phyloP scores from a whole-genome alignment of 1,140 invertebrate genomes.

The Euwallacea similis region DNA sequence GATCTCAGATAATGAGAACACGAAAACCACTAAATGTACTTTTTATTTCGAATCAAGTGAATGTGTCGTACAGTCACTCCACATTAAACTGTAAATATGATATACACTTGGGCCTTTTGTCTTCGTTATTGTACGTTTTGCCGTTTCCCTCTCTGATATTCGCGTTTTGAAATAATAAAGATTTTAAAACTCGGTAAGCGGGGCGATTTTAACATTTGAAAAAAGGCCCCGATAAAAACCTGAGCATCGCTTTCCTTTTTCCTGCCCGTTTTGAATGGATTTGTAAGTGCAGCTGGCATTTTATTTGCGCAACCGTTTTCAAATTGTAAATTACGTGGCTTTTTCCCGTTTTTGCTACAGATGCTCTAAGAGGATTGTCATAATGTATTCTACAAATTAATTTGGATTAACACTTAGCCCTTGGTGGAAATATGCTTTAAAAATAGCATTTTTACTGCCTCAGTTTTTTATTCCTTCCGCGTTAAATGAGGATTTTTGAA shows the following conservation, averaged over 20 bases:
- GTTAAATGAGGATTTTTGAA: too few species aligned
- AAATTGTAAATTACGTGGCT: constrained; percentile 10
- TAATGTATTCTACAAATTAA: background rate
- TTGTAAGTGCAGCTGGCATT: constrained; percentile 18
- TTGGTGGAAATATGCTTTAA: too few species aligned
- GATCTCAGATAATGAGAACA: too few species aligned
- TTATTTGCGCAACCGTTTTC: constrained; percentile 14
- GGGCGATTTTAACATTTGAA: constrained; percentile 4
- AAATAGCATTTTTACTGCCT: too few species aligned
- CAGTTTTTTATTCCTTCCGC: too few species aligned
- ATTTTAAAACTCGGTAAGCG: constrained; percentile 10
- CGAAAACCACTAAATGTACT: background rate
- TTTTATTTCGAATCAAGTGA: background rate
- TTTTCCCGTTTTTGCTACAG: constrained; percentile 1
- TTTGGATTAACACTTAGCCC: background rate
- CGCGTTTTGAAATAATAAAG: constrained; percentile 17
- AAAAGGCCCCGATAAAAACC: constrained; percentile 6
- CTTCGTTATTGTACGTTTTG: constrained; percentile 11
- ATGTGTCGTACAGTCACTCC: background rate
- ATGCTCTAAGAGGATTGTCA: background rate
- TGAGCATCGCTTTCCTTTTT: constrained; percentile 9
- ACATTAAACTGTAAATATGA: constrained; percentile 13
- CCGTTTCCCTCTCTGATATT: constrained; percentile 3
- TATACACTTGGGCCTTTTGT: constrained; percentile 4
- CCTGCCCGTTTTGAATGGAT: constrained; percentile 4